These are phyloP conservation scores for Andinoacara biseriatus DNA, from an alignment of 2,113 vertebrate species.

Conservation along the genomic window DNA sequence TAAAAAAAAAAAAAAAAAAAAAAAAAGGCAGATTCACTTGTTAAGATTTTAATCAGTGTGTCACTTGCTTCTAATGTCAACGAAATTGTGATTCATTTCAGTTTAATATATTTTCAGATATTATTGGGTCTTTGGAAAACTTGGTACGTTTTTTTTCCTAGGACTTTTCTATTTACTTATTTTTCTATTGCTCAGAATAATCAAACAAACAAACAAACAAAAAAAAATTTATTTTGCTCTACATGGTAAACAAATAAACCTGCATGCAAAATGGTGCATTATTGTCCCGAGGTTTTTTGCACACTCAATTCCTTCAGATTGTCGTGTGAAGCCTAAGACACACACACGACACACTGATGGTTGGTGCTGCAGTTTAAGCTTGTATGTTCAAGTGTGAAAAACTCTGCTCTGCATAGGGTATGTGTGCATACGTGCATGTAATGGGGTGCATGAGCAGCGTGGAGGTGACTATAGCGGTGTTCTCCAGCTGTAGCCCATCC, in stretches of 20 bases:
- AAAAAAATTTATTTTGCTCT: neutral
- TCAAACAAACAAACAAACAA: neutral
- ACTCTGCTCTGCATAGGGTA: slow-evolving; percentile 33
- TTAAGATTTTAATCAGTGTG: slow-evolving; percentile 47
- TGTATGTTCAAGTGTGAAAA: slow-evolving; percentile 28
- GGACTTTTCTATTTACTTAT: neutral
- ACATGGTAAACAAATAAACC: neutral
- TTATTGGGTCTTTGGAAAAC: neutral
- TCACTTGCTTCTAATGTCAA: slow-evolving; percentile 5
- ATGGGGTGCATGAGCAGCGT: slow-evolving; percentile 15
- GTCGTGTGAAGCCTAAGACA: slow-evolving; percentile 11
- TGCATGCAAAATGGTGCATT: too few species aligned
- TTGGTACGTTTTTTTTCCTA: neutral
- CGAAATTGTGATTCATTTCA: neutral
- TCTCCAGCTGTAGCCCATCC: neutral
- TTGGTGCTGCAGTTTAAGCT: slow-evolving; percentile 33
- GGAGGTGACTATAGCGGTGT: neutral
- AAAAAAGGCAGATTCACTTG: slow-evolving; percentile 12
- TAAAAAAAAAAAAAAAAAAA: slow-evolving; percentile 11
- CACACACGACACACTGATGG: slow-evolving; percentile 27
- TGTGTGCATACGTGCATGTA: slow-evolving; percentile 36
- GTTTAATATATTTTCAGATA: neutral
- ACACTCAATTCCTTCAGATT: neutral
- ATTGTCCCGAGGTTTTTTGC: neutral
- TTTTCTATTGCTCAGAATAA: neutral